Conservation (phyloP, 2,797 vertebrate genomes). For the Acrossocheilus fasciatus region DNA sequence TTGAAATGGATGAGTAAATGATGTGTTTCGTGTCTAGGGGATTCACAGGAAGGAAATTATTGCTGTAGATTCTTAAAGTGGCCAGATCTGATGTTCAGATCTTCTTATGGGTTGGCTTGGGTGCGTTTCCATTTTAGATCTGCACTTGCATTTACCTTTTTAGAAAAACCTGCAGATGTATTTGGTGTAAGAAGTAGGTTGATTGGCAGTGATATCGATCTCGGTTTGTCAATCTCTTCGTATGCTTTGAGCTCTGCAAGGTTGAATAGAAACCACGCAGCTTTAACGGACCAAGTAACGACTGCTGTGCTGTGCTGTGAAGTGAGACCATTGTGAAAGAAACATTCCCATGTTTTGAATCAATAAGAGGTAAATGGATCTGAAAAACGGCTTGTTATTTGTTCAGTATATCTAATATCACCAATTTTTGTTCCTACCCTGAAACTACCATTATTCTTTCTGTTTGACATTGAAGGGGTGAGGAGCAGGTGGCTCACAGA, state of each 20-base stretch:
- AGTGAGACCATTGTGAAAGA: background rate
- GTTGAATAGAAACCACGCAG: background rate
- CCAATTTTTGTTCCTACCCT: background rate
- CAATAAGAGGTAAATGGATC: background rate
- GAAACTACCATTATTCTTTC: slow-evolving; percentile 30
- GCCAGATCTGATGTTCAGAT: background rate
- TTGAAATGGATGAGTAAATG: slow-evolving; percentile 8
- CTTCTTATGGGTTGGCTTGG: background rate
- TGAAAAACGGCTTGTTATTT: background rate
- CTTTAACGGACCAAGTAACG: slow-evolving; percentile 23
- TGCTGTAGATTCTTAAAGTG: background rate
- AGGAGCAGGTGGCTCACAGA: slow-evolving; percentile 67
- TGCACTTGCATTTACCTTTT: slow-evolving; percentile 20
- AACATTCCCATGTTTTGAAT: background rate
- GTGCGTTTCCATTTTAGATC: slow-evolving; percentile 3
- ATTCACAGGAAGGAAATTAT: slow-evolving; percentile 35
- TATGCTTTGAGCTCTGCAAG: background rate
- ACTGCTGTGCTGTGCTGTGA: slow-evolving; percentile 1
- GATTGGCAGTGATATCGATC: background rate
- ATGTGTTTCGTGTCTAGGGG: background rate
- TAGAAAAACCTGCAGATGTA: background rate
- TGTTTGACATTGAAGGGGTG: slow-evolving; percentile 73
- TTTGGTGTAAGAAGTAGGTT: background rate
- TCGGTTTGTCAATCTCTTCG: background rate
- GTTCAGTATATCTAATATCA: background rate